Base-by-base conservation (phyloP, 2,113 vertebrate species). In the Opisthocomus hoazin region DNA sequence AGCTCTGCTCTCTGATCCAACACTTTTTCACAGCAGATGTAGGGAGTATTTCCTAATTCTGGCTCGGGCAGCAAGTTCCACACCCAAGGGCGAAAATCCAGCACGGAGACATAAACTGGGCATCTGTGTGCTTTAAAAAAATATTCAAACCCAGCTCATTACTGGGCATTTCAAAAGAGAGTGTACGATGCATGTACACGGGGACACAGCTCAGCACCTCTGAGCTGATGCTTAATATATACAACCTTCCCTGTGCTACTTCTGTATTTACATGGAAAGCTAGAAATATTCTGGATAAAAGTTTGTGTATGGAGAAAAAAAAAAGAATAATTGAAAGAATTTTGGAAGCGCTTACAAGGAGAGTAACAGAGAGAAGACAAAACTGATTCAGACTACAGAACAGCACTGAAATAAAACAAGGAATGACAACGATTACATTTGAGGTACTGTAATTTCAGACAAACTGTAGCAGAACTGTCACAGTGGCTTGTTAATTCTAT, bases 81-180 rank as follows among this genome's bases (percentile, higher is more conserved):
- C 51, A 63, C 56, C 71, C 83, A 77, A 90, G 41, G n/a, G 58
- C 83, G 89, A 66, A 92, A 90, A 46, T 84, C 86, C 84, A 90
- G 64, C 64, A 68, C 0, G 0, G 29, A 83, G 15, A 83, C 24
- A 73, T 13, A 16, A 86, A 61, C 12, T 53, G 76, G 68, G 73
- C 37, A 91, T 39, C 34, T 9, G 0, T 21, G 7, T 8, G 37
- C 43, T 89, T 51, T 29, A 13, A 34, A 76, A 76, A 29, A 30
- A 15, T 30, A 34, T 15, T 53, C 27, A 68, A 56, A 81, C 32
- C 13, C 32, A 85, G 18, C 34, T 76, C 36, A 56, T 19, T 56
- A 36, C 2, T 18, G 50, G 39, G 0, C 66, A 60, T 79, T 89
- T 84, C 48, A 43, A 1, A 46, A 45, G 15, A 17, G 4, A 7